Conservation (phyloP, 2,113 vertebrate genomes). For the Cyprinus carpio region DNA sequence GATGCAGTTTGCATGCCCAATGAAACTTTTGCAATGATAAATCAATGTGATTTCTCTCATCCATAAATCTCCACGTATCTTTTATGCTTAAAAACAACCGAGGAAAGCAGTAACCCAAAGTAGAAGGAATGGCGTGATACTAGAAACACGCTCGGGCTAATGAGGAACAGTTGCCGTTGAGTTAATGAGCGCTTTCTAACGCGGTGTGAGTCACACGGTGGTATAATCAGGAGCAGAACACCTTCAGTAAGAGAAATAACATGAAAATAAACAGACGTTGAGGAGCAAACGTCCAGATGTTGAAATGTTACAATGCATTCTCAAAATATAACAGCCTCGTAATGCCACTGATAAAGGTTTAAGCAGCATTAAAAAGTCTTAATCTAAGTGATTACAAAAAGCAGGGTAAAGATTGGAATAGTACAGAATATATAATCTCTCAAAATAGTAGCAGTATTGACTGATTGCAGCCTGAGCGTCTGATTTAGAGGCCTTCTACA, state of each 20-base stretch:
- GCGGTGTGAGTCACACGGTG: neutral
- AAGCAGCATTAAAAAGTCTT: neutral
- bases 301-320: neutral
- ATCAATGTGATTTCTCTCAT: neutral
- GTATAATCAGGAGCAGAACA: neutral
- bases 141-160: neutral
- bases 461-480: slow-evolving; percentile 3
- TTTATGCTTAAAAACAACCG: neutral
- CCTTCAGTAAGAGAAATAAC: neutral
- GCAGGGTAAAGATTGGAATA: neutral
- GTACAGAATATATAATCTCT: slow-evolving; percentile 7
- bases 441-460: neutral
- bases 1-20: no score
- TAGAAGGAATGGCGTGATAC: neutral
- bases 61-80: neutral
- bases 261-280: neutral
- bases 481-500: no score
- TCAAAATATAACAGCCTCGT: neutral
- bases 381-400: neutral
- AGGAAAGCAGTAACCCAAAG: neutral
- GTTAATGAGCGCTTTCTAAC: slow-evolving; percentile 12
- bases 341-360: neutral
- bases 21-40: neutral
- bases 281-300: neutral
- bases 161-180: slow-evolving; percentile 4